phyloP scores from a whole-genome alignment of 2,888 invertebrate species.

The Hartigia nigra region DNA sequence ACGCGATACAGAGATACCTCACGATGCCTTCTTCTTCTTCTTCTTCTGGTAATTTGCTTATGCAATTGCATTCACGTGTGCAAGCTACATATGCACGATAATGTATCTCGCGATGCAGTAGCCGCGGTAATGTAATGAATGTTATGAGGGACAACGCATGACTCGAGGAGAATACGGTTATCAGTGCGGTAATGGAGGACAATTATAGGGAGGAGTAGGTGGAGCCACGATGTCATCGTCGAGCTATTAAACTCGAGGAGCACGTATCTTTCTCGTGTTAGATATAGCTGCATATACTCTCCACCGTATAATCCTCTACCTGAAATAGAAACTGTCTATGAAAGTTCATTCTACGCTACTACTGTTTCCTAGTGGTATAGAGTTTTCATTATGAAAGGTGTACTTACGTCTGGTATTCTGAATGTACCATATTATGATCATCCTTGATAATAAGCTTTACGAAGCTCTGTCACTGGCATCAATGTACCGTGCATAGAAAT shows the following conservation, averaged over 20 bases:
- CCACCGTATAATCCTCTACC: background rate
- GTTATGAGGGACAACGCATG: constrained; percentile 33
- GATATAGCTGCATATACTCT: background rate
- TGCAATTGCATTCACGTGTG: background rate
- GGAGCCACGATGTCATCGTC: constrained; percentile 44
- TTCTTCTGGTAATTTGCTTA: background rate
- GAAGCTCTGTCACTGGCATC: background rate
- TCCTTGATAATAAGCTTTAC: background rate
- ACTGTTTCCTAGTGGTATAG: background rate
- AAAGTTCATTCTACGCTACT: background rate
- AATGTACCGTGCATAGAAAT: background rate
- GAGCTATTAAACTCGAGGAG: constrained; percentile 38
- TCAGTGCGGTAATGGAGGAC: constrained; percentile 43
- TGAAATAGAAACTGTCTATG: background rate
- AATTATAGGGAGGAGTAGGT: constrained; percentile 49
- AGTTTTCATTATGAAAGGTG: background rate
- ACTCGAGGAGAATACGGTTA: constrained; percentile 19
- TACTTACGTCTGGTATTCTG: background rate
- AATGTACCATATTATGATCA: background rate
- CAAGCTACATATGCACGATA: background rate
- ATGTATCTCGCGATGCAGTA: background rate
- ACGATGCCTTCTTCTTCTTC: constrained; percentile 24
- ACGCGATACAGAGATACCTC: constrained; percentile 42
- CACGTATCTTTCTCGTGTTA: constrained; percentile 34
- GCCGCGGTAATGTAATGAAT: constrained; percentile 40